These are phyloP conservation scores for Mechanitis messenoides DNA, from an alignment of 2,888 invertebrate genomes.

Conservation along the genomic window DNA sequence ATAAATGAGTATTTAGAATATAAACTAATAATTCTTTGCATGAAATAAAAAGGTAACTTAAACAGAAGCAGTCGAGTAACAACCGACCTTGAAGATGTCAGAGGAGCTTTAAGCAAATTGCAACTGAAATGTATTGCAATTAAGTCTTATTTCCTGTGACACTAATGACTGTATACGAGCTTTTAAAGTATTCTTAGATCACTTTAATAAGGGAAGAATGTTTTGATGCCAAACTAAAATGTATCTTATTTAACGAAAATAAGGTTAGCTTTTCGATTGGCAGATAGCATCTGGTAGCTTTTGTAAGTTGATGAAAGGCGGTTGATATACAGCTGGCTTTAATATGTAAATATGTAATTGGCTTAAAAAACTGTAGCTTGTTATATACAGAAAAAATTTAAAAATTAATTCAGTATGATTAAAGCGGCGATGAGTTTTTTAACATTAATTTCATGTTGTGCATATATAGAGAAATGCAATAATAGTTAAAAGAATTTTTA, in stretches of 20 bases:
- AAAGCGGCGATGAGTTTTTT: too few relatives aligned
- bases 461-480: too few relatives aligned
- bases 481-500: too few relatives aligned
- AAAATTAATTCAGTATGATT: too few relatives aligned
- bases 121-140: slow-evolving; percentile 45
- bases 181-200: slow-evolving; percentile 56
- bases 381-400: too few relatives aligned
- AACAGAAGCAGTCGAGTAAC: slow-evolving; percentile 32
- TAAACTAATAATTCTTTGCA: slow-evolving; percentile 12
- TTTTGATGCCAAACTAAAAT: not conserved
- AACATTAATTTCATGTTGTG: too few relatives aligned
- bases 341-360: too few relatives aligned
- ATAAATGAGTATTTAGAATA: too few relatives aligned
- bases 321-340: too few relatives aligned
- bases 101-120: slow-evolving; percentile 39
- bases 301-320: too few relatives aligned
- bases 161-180: slow-evolving; percentile 48
- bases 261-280: not conserved
- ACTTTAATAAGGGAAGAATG: slow-evolving; percentile 25
- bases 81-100: slow-evolving; percentile 50
- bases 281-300: too few relatives aligned
- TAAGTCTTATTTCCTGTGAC: slow-evolving; percentile 55
- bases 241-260: not conserved
- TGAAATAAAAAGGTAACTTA: slow-evolving; percentile 19
- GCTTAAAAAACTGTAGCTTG: too few relatives aligned